Evolutionary conservation across 2,113 vertebrate species (phyloP).

Genomic region (Solea senegalensis): DNA sequence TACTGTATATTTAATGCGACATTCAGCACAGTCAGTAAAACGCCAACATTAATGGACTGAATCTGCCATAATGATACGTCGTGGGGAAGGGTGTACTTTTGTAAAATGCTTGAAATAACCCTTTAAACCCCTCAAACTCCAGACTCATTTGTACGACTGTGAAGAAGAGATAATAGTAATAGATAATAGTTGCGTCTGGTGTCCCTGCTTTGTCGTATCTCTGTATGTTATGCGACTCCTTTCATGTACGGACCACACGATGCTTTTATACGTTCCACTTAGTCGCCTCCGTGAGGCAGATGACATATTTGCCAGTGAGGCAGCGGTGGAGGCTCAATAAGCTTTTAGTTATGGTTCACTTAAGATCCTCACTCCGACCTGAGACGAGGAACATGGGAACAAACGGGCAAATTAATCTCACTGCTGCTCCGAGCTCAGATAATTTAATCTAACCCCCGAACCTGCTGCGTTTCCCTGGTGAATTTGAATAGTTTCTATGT

Average conservation of each 20-base stretch:
- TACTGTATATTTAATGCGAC: no score
- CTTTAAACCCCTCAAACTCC: no score
- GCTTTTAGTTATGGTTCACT: constrained; percentile 50
- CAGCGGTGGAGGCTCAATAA: constrained; percentile 41
- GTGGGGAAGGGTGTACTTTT: no score
- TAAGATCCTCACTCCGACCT: constrained; percentile 10
- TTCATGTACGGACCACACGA: background rate
- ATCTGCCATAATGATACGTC: no score
- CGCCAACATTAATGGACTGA: no score
- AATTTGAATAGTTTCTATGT: no score
- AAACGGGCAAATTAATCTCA: constrained; percentile 35
- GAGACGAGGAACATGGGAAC: constrained; percentile 12
- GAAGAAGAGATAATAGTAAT: no score
- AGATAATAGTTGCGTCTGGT: no score
- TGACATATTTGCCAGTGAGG: constrained; percentile 36
- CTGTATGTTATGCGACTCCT: background rate
- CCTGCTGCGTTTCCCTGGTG: constrained; percentile 9
- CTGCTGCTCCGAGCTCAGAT: constrained; percentile 19
- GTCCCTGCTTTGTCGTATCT: background rate
- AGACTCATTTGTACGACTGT: no score
- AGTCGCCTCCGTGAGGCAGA: background rate
- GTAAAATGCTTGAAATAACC: no score
- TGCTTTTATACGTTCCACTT: constrained; percentile 9
- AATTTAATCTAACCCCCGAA: constrained; percentile 46
- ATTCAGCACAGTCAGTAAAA: no score